Evolutionary conservation across 1,140 invertebrate genomes (phyloP).

Genomic region (Pseudomyrmex gracilis): DNA sequence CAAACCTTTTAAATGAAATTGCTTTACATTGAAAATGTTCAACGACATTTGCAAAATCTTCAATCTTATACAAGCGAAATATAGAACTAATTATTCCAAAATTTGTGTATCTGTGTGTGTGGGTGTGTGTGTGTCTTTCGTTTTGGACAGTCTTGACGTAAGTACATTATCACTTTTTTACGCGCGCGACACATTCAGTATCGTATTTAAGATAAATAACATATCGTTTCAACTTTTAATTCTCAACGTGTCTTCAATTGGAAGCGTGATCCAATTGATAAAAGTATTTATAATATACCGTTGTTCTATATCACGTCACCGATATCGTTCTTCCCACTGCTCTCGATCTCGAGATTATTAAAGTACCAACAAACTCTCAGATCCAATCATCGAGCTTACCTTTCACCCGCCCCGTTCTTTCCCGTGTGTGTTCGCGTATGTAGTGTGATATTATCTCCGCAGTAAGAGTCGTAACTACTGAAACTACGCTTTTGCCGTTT

Average conservation of each 20-base stretch:
- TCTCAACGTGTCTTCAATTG: too few relatives aligned
- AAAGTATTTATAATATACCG: too few relatives aligned
- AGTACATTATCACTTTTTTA: too few relatives aligned
- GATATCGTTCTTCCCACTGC: background rate
- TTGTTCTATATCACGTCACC: too few relatives aligned
- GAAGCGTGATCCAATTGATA: too few relatives aligned
- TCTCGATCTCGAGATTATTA: background rate
- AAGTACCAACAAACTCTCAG: background rate
- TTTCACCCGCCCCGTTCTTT: background rate
- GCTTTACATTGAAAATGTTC: conserved; percentile 88
- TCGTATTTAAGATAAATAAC: too few relatives aligned
- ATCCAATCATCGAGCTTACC: conserved; percentile 8
- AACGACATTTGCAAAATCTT: conserved; percentile 83
- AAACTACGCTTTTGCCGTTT: conserved; percentile 77
- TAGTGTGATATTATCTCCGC: conserved; percentile 51
- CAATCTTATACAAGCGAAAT: conserved; percentile 82
- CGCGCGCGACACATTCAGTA: too few relatives aligned
- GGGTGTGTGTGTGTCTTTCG: too few relatives aligned
- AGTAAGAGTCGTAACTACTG: conserved; percentile 75
- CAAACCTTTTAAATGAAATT: conserved; percentile 86
- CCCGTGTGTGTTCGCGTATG: conserved; percentile 22
- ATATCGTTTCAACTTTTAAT: too few relatives aligned
- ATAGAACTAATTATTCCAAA: conserved; percentile 86
- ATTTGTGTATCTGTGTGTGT: conserved; percentile 72
- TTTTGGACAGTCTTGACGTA: too few relatives aligned